Base-by-base conservation (phyloP, 2,888 invertebrate genomes). In the Aspidapion aeneum region DNA sequence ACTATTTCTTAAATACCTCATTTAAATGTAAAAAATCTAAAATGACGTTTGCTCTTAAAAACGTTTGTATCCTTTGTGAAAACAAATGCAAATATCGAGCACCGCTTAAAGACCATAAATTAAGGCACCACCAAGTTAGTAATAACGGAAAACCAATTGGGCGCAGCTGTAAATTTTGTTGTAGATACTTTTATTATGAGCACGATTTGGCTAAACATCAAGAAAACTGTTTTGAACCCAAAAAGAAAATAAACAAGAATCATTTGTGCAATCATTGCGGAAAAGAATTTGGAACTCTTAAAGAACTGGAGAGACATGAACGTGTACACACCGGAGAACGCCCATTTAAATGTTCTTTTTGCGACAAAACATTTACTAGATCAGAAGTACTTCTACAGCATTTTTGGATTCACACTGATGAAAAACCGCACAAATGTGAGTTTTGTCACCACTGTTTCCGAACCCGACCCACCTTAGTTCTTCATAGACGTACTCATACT, bases 371-470 rank as follows among this genome's bases (percentile, higher is more conserved):
- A 7, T 35, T 35, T 35, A 35, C 5, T 7, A 12, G 3, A 35
- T 7, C 3, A 35, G 35, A 35, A 7, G 3, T 35, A 35, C 35
- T 35, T 3, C 5, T 35, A 35, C 35, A 35, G 35, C 35, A 35
- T 12, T 35, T 35, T 35, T 12, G 35, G 12, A 35, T 35, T 7
- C 35, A 35, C 12, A 35, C 35, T 7, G 35, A 12, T 7, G 35
- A 35, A 35, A 35, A 35, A 18, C 35, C 35, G 12, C 73, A 68
- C 64, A 65, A 70, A 21, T 87, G 87, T 67, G 79, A 83, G 0
- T 76, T 83, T 0, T 87, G 87, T 66, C 83, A 84, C 0, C 85
- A 84, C 69, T 83, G 83, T 56, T 82, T 86, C 67, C 69, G 69
- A 52, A 69, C 72, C 1, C 71, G 73, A 58, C 70, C 72, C 1